Evolutionary conservation across 2,113 vertebrate species (phyloP), one percentile per base, ranked within the genome.

Genomic region (Lycocorax pyrrhopterus): DNA sequence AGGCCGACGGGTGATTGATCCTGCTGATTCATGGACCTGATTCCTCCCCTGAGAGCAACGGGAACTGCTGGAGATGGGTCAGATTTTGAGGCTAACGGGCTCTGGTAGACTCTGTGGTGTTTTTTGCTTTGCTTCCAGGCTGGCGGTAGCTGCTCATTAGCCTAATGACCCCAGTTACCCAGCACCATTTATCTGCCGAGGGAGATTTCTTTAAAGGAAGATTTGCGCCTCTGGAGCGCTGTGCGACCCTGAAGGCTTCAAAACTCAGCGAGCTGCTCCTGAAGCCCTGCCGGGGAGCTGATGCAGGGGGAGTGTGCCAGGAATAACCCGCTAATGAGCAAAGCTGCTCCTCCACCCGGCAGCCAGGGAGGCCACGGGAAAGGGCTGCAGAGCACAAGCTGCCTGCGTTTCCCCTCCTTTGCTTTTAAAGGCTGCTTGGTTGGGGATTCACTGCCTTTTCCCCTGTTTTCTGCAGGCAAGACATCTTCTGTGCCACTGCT

Each of bases 111-210:
- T 83, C 83, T 30, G 27, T 30, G 1, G 3, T 71, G 71, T 56
- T 90, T 90, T 85, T 92, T 90, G 74, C 93, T 89, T 95, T 89
- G 87, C 93, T 96, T 90, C 91, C 90, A 89, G 80, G 84, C 95
- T 90, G 86, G 29, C 3, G 6, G 71, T 89, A 90, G 80, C 80
- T 88, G 72, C 93, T 86, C 55, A 74, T 96, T 96, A 96, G 94
- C 95, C 85, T 93, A 74, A 81, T 87, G 90, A 93, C 93, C 93
- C 55, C 52, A 3, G 75, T 77, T 94, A 74, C 80, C 60, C 89
- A 85, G 87, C 71, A 41, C 91, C 93, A 51, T 93, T 96, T 93
- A 90, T 94, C 90, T 88, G 79, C 64, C 64, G 30, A 86, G 33
- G 21, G 81, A 84, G 63, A 62, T 83, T 86, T 83, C 91, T 89